These are phyloP conservation scores for Erynnis tages DNA, from an alignment of 2,888 invertebrate species.

Conservation along the genomic window DNA sequence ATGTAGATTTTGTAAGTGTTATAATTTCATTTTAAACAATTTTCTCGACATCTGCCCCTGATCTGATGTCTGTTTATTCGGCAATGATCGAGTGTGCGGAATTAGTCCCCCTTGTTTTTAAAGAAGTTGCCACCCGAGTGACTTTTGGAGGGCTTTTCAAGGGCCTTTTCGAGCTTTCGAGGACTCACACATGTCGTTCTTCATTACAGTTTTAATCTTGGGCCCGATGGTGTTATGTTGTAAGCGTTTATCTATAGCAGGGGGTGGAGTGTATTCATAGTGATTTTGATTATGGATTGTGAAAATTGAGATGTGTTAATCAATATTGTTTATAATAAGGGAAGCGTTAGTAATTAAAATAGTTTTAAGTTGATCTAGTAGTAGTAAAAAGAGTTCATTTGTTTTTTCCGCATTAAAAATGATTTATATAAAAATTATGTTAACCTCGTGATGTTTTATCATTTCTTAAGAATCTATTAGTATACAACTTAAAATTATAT, in stretches of 20 bases:
- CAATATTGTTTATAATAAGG: no score
- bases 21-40: not conserved
- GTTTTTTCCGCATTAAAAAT: no score
- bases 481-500: no score
- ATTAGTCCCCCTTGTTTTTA: conserved; percentile 58
- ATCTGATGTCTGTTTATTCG: conserved; percentile 53
- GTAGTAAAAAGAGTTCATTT: no score
- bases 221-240: conserved; percentile 6
- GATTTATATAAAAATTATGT: no score
- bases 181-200: conserved; percentile 26
- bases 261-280: not conserved
- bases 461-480: no score
- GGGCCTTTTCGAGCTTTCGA: conserved; percentile 29
- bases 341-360: no score
- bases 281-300: not conserved
- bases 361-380: no score
- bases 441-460: no score
- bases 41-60: conserved; percentile 7
- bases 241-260: conserved; percentile 2
- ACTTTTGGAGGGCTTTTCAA: conserved; percentile 51
- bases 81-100: conserved; percentile 61
- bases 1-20: no score
- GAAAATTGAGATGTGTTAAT: no score
- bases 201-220: conserved; percentile 24
- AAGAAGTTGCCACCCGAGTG: conserved; percentile 54